phyloP scores from a whole-genome alignment of 2,113 vertebrate genomes.

The Seriola rivoliana region DNA sequence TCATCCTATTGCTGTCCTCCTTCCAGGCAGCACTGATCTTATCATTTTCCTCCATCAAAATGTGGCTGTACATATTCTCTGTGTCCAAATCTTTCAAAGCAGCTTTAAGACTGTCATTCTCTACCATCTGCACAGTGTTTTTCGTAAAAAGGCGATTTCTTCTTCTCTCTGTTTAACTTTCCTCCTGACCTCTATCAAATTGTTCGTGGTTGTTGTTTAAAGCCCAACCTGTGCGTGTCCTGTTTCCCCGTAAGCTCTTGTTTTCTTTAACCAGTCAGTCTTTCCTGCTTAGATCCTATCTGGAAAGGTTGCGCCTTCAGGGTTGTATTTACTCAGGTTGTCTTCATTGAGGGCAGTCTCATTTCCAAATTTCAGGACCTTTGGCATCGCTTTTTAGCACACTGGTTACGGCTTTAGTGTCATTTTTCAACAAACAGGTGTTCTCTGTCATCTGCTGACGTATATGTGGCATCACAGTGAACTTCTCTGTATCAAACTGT shows the following conservation, averaged over 20 bases:
- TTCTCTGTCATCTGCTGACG: too few species aligned
- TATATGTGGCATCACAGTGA: too few species aligned
- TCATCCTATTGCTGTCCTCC: slow-evolving; percentile 8
- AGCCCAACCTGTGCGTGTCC: not conserved
- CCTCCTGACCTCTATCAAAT: not conserved
- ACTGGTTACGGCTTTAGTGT: too few species aligned
- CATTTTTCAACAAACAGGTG: too few species aligned
- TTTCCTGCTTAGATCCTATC: not conserved
- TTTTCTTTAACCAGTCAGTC: not conserved
- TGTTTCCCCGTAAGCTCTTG: slow-evolving; percentile 12
- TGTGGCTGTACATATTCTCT: too few species aligned
- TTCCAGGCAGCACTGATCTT: not conserved
- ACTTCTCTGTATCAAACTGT: too few species aligned
- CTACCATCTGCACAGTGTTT: not conserved
- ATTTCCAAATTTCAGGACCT: too few species aligned
- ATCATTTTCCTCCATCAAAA: slow-evolving; percentile 29
- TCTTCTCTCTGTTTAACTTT: not conserved
- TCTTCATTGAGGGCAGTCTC: not conserved
- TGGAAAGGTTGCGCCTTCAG: not conserved
- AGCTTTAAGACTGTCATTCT: slow-evolving; percentile 1
- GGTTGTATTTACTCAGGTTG: slow-evolving; percentile 1
- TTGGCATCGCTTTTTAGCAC: too few species aligned
- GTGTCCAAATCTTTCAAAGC: not conserved
- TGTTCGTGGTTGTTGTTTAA: slow-evolving; percentile 6
- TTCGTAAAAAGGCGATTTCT: not conserved